phyloP scores from a whole-genome alignment of 2,888 invertebrate species.

The Strigamia transsilvanica region DNA sequence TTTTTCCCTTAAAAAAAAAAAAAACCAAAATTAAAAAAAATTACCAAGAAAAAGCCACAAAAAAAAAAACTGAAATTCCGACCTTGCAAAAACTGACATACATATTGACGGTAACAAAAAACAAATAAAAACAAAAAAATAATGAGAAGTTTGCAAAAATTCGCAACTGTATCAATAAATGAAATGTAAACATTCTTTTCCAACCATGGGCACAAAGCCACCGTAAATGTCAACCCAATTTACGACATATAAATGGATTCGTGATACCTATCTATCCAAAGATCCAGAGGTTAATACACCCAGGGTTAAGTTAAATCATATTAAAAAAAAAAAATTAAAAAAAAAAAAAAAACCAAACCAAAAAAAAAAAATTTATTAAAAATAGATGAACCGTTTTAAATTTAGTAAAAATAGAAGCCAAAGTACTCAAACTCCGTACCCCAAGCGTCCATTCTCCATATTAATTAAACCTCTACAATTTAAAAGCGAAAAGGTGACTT shows the following conservation, averaged over 20 bases:
- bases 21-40: background rate
- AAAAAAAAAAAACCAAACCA: background rate
- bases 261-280: background rate
- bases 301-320: background rate
- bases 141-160: background rate
- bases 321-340: background rate
- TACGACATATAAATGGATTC: background rate
- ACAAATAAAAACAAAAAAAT: background rate
- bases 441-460: background rate
- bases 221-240: background rate
- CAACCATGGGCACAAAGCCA: background rate
- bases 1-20: background rate
- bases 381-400: background rate
- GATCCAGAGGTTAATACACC: background rate
- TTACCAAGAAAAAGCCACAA: background rate
- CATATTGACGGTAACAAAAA: background rate
- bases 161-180: background rate
- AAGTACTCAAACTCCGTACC: background rate
- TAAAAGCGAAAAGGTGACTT: background rate
- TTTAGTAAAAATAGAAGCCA: background rate
- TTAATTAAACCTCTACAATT: too few relatives aligned
- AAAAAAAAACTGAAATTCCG: background rate
- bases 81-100: background rate
- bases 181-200: slow-evolving; percentile 1
- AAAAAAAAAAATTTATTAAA: background rate